Conservation (phyloP, 92 coral and sea anemone species). For the Virgularia gustaviana region DNA sequence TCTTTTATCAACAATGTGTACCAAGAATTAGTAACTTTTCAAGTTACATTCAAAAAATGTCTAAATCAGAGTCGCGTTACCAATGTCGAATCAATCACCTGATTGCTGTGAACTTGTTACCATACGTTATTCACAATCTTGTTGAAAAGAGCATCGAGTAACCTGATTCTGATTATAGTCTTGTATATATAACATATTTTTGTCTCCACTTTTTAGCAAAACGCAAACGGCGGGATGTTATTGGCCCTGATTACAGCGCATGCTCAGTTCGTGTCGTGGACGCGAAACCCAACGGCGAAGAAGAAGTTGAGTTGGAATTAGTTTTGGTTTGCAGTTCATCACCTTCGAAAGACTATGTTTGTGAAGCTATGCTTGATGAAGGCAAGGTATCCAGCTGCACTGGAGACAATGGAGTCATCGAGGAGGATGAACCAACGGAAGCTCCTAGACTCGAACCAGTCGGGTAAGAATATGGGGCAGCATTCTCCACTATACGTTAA, state of each 20-base stretch:
- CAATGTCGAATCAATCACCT: too few relatives aligned
- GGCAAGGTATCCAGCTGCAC: constrained; percentile 58
- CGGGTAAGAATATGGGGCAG: constrained; percentile 42
- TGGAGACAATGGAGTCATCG: constrained; percentile 32
- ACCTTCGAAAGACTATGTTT: constrained; percentile 50
- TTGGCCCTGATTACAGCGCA: constrained; percentile 56
- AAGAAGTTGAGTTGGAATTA: constrained; percentile 51
- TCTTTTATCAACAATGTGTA: too few relatives aligned
- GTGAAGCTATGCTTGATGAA: constrained; percentile 58
- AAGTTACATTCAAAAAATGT: too few relatives aligned
- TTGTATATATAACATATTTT: too few relatives aligned
- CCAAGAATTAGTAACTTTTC: too few relatives aligned
- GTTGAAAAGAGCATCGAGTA: too few relatives aligned
- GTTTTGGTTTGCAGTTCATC: constrained; percentile 32
- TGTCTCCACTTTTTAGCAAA: constrained; percentile 19
- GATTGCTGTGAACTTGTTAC: too few relatives aligned
- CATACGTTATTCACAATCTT: too few relatives aligned
- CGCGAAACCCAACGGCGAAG: constrained; percentile 27
- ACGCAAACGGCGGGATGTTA: constrained; percentile 6
- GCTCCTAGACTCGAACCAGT: constrained; percentile 52
- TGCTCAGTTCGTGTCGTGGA: constrained; percentile 62
- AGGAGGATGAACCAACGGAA: constrained; percentile 58
- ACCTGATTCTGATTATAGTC: too few relatives aligned
- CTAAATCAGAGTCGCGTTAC: too few relatives aligned
- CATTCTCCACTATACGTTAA: too few relatives aligned